A percentile compares a stretch with the other conserved stretches of the same genome.
phyloP scores from a whole-genome alignment of 2,797 vertebrate genomes.

The Capromys pilorides region DNA sequence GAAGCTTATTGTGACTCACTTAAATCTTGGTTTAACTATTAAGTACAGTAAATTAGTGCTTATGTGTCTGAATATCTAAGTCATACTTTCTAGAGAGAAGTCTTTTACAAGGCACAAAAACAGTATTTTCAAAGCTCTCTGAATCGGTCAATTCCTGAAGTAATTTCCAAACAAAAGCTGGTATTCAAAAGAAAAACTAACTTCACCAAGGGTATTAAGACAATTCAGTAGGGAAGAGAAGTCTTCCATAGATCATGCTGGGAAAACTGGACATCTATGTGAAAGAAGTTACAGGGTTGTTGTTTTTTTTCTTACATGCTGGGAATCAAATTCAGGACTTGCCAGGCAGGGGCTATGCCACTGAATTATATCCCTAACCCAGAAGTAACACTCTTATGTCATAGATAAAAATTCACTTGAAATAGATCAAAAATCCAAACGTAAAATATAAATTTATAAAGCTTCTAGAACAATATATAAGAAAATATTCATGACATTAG shows the following conservation, averaged over 20 bases:
- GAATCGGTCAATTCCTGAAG: neutral
- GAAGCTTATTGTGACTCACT: slow-evolving; percentile 21
- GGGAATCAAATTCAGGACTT: no score
- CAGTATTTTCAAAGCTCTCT: slow-evolving; percentile 37
- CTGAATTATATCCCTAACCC: no score
- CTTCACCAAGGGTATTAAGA: neutral
- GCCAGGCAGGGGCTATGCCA: no score
- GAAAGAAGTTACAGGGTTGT: neutral
- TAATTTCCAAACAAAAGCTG: slow-evolving; percentile 29
- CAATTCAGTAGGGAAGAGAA: neutral
- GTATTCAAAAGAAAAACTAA: slow-evolving; percentile 54
- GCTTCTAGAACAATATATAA: neutral
- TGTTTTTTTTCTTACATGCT: no score
- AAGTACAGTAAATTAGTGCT: slow-evolving; percentile 1
- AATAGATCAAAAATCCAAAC: slow-evolving; percentile 19
- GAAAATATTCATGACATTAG: neutral
- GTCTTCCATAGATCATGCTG: neutral
- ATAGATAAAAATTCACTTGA: slow-evolving; percentile 51
- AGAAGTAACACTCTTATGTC: neutral
- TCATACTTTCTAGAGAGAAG: neutral
- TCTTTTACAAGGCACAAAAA: slow-evolving; percentile 48
- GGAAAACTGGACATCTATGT: neutral
- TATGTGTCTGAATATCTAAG: neutral
- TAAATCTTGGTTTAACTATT: neutral
- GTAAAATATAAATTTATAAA: slow-evolving; percentile 43